Percentiles rank a stretch among this genome's conserved stretches.
Evolutionary conservation across 2,797 vertebrate genomes (phyloP).

Genomic region (Bucorvus abyssinicus): DNA sequence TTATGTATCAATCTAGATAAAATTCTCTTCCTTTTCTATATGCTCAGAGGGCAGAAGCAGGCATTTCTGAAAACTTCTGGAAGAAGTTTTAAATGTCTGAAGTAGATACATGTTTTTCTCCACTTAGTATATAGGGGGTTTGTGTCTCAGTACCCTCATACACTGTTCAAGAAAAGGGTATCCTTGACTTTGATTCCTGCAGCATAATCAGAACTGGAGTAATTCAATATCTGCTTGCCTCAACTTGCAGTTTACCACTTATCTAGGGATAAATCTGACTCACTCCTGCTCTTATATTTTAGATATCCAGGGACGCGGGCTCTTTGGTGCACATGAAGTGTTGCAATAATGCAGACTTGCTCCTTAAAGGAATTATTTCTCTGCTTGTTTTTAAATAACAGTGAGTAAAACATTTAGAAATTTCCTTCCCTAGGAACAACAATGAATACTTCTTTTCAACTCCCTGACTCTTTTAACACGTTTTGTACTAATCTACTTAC

Average conservation of each 20-base stretch:
- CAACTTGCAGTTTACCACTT: background rate
- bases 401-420: background rate
- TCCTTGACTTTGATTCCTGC: background rate
- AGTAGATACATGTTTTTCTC: background rate
- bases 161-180: background rate
- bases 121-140: background rate
- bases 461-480: background rate
- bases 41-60: background rate
- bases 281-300: background rate
- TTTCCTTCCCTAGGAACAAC: background rate
- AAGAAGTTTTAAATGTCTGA: background rate
- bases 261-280: background rate
- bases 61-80: background rate
- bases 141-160: background rate
- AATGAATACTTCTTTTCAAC: background rate
- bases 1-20: background rate
- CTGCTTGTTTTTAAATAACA: background rate
- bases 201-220: background rate
- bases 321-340: background rate
- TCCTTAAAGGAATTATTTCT: background rate
- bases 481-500: slow-evolving; percentile 77
- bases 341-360: background rate
- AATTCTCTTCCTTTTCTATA: background rate
- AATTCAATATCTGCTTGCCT: background rate
- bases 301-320: background rate